These are phyloP conservation scores for Zeugodacus cucurbitae DNA, from an alignment of 1,140 invertebrate genomes.

Conservation along the genomic window DNA sequence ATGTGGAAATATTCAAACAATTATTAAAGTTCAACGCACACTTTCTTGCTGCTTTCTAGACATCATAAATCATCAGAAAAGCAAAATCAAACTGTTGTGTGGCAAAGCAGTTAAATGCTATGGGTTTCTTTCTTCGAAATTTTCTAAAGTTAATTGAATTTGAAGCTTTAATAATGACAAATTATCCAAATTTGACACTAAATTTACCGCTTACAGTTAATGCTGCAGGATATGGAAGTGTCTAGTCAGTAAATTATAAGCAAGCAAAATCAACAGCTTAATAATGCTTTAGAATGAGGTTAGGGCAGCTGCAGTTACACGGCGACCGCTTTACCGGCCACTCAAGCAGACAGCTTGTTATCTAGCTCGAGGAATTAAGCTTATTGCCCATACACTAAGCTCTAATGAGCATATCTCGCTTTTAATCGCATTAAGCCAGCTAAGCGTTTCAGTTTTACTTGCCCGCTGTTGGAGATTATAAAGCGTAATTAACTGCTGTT, in stretches of 20 bases:
- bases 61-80: neutral
- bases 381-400: neutral
- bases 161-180: neutral
- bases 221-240: neutral
- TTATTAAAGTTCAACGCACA: neutral
- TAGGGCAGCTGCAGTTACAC: neutral
- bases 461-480: neutral
- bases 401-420: neutral
- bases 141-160: neutral
- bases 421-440: neutral
- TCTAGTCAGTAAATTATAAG: neutral
- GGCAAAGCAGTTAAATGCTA: neutral
- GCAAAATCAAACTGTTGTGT: neutral
- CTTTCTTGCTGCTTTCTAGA: neutral
- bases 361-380: neutral
- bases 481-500: neutral
- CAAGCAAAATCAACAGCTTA: neutral
- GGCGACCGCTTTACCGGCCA: neutral
- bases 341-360: neutral
- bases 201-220: neutral
- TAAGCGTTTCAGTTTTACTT: neutral
- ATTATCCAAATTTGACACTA: neutral
- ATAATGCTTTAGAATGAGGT: neutral
- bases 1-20: neutral
- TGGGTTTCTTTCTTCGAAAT: neutral